Conservation (phyloP, 2,113 vertebrate species). For the Grammomys surdaster region DNA sequence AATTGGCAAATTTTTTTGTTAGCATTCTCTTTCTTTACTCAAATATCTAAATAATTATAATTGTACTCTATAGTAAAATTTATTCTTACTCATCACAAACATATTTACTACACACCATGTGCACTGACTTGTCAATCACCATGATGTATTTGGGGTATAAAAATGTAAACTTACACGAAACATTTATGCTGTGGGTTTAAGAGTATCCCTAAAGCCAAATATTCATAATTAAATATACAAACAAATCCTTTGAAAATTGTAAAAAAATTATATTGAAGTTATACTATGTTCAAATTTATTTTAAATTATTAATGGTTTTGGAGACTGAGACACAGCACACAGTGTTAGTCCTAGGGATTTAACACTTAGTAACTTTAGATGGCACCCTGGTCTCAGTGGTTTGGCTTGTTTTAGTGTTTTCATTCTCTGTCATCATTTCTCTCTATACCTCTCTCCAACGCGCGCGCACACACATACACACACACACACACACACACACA, state of each 20-base stretch:
- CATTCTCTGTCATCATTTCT: not conserved
- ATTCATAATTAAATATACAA: not conserved
- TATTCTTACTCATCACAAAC: not conserved
- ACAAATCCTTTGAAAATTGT: not conserved
- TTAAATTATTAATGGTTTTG: constrained; percentile 12
- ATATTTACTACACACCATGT: not conserved
- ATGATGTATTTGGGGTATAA: not conserved
- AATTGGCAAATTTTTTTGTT: not conserved
- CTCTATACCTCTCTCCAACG: not conserved
- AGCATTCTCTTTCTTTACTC: not conserved
- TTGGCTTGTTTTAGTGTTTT: not conserved
- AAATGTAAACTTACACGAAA: not conserved
- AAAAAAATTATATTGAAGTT: not conserved
- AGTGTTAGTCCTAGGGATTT: accelerated
- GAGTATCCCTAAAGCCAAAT: not conserved
- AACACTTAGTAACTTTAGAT: not conserved
- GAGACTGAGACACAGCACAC: not conserved
- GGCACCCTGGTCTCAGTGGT: not conserved
- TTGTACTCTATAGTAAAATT: not conserved
- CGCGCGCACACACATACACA: not conserved
- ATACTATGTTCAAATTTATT: not conserved
- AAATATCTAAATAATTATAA: not conserved
- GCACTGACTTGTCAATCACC: not conserved
- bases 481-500: not conserved
- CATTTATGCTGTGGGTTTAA: not conserved